Evolutionary conservation across 2,113 vertebrate species (phyloP).

Genomic region (Malurus elegans): DNA sequence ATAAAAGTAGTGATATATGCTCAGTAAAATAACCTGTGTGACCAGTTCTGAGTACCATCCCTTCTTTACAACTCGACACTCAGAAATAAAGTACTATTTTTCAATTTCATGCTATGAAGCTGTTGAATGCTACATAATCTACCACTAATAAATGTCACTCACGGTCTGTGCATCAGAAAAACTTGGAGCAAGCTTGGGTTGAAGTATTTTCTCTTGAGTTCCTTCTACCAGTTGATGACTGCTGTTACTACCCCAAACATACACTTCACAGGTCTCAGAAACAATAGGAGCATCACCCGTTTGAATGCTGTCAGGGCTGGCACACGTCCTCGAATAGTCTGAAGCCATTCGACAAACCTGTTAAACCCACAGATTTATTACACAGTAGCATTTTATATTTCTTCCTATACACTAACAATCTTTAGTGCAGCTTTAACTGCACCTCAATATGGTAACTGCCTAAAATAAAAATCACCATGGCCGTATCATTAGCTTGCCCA

Average conservation of each 20-base stretch:
- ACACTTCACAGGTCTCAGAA: constrained; percentile 95
- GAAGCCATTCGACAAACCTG: constrained; percentile 91
- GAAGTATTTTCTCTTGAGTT: constrained; percentile 86
- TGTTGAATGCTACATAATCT: background rate
- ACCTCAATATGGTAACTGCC: background rate
- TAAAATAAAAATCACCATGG: background rate
- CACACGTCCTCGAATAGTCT: constrained; percentile 90
- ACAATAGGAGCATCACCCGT: constrained; percentile 86
- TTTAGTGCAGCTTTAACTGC: background rate
- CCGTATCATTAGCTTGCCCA: background rate
- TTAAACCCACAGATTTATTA: background rate
- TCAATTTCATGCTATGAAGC: background rate
- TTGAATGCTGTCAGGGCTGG: constrained; percentile 96
- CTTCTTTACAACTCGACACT: background rate
- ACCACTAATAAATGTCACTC: constrained; percentile 46
- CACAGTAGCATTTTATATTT: background rate
- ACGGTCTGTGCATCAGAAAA: constrained; percentile 87
- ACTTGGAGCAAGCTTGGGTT: constrained; percentile 83
- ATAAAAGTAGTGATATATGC: background rate
- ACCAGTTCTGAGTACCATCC: background rate
- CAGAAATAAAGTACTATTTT: background rate
- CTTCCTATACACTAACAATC: background rate
- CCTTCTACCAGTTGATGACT: constrained; percentile 86
- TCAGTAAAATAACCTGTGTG: background rate
- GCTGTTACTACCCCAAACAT: constrained; percentile 87